Percentiles rank a stretch among this genome's conserved stretches.
phyloP scores from a whole-genome alignment of 2,113 vertebrate species.

The Leucoraja erinaceus region DNA sequence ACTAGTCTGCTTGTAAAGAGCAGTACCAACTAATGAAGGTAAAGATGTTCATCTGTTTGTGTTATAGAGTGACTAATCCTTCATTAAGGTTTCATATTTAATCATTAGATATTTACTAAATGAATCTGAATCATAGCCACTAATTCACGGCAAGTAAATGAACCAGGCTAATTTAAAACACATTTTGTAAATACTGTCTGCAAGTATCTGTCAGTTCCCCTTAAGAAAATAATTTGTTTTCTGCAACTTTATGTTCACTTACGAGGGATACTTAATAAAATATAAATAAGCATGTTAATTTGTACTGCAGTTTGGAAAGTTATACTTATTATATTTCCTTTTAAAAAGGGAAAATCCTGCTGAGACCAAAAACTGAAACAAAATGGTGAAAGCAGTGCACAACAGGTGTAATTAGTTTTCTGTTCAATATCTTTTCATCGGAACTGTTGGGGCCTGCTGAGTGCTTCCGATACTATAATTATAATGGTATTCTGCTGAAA shows the following conservation, averaged over 20 bases:
- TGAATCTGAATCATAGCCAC: not conserved
- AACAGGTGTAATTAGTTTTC: not conserved
- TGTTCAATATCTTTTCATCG: not conserved
- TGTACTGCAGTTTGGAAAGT: not conserved
- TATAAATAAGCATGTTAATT: not conserved
- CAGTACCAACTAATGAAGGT: not conserved
- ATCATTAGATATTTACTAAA: not conserved
- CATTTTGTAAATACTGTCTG: not conserved
- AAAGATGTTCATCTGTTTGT: not conserved
- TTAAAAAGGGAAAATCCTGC: not conserved
- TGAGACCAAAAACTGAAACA: not conserved
- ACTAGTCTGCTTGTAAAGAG: not conserved
- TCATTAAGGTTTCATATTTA: not conserved
- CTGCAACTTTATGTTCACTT: not conserved
- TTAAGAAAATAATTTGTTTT: slow-evolving; percentile 2
- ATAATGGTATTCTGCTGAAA: not conserved
- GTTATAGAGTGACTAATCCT: not conserved
- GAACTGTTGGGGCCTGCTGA: not conserved
- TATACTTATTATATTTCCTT: not conserved
- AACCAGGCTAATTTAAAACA: not conserved
- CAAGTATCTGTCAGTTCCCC: not conserved
- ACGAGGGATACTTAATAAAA: not conserved
- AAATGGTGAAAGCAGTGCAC: not conserved
- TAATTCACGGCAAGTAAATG: not conserved
- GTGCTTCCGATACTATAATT: not conserved